These are phyloP conservation scores for Ruditapes philippinarum DNA, from an alignment of 1,140 invertebrate genomes.

Conservation along the genomic window DNA sequence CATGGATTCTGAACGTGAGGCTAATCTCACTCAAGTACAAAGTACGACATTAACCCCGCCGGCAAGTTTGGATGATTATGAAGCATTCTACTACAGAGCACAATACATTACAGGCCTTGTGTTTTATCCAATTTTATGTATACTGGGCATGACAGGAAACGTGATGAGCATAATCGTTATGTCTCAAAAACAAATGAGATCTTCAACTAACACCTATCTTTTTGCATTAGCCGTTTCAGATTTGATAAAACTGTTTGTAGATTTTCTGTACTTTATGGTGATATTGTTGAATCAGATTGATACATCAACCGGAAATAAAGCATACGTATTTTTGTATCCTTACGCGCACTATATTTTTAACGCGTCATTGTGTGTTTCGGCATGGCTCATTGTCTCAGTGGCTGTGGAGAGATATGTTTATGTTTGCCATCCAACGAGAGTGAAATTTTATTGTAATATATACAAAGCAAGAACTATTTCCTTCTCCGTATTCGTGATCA, in stretches of 20 bases:
- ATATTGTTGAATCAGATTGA: slow-evolving; percentile 87
- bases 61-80: slow-evolving; percentile 63
- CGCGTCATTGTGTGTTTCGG: slow-evolving; percentile 88
- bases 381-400: slow-evolving; percentile 97
- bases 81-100: slow-evolving; percentile 80
- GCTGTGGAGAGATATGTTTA: slow-evolving; percentile 98
- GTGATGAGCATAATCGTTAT: slow-evolving; percentile 92
- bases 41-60: neutral
- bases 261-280: slow-evolving; percentile 90
- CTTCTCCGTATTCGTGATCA: slow-evolving; percentile 79
- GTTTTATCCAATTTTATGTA: slow-evolving; percentile 90
- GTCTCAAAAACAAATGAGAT: slow-evolving; percentile 91
- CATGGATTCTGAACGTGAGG: neutral
- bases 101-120: slow-evolving; percentile 86
- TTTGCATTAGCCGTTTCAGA: slow-evolving; percentile 92
- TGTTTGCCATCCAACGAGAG: slow-evolving; percentile 96
- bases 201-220: slow-evolving; percentile 92
- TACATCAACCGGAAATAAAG: slow-evolving; percentile 76
- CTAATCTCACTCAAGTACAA: slow-evolving; percentile 10
- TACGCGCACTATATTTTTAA: slow-evolving; percentile 86
- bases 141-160: slow-evolving; percentile 92
- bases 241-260: slow-evolving; percentile 91
- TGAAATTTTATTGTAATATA: slow-evolving; percentile 94
- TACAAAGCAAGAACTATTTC: slow-evolving; percentile 75
- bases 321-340: slow-evolving; percentile 81